A percentile compares a stretch with the other conserved stretches of the same genome.
Conservation (phyloP, 1,140 invertebrate genomes). For the Zeugodacus cucurbitae region DNA sequence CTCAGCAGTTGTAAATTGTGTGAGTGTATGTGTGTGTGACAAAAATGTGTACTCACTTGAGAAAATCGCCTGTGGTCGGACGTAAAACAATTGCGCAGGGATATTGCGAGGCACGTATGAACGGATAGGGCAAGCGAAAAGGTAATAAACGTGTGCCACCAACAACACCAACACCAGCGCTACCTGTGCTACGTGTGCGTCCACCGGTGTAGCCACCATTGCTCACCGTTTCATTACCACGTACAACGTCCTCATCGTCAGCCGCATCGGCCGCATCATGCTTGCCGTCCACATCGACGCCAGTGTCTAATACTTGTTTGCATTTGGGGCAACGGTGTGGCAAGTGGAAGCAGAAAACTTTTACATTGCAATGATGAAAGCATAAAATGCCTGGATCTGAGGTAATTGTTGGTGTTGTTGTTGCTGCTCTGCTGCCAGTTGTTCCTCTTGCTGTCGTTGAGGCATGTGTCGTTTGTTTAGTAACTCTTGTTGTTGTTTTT, state of each 20-base stretch:
- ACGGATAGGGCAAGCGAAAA: constrained; percentile 83
- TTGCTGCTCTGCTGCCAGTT: constrained; percentile 38
- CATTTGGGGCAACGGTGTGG: constrained; percentile 79
- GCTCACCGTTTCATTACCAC: constrained; percentile 29
- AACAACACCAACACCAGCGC: neutral
- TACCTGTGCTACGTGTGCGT: neutral
- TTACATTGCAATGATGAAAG: constrained; percentile 83
- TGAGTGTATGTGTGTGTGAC: no score
- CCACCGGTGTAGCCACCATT: constrained; percentile 40
- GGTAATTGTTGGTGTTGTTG: constrained; percentile 61
- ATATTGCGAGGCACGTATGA: constrained; percentile 78
- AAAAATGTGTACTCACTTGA: constrained; percentile 72
- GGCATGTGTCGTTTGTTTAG: neutral
- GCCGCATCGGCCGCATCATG: neutral
- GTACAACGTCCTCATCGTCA: constrained; percentile 39
- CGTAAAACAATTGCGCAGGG: constrained; percentile 81
- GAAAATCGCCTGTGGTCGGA: constrained; percentile 83
- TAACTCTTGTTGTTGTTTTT: neutral
- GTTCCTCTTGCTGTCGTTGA: neutral
- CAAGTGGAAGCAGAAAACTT: constrained; percentile 81
- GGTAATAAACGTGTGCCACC: constrained; percentile 69
- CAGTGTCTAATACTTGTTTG: constrained; percentile 68
- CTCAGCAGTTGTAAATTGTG: no score
- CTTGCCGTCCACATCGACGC: neutral
- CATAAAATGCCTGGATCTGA: constrained; percentile 82